A percentile compares a stretch with the other conserved stretches of the same genome.
Conservation (phyloP, 2,888 invertebrate genomes). For the Emmelina monodactyla region DNA sequence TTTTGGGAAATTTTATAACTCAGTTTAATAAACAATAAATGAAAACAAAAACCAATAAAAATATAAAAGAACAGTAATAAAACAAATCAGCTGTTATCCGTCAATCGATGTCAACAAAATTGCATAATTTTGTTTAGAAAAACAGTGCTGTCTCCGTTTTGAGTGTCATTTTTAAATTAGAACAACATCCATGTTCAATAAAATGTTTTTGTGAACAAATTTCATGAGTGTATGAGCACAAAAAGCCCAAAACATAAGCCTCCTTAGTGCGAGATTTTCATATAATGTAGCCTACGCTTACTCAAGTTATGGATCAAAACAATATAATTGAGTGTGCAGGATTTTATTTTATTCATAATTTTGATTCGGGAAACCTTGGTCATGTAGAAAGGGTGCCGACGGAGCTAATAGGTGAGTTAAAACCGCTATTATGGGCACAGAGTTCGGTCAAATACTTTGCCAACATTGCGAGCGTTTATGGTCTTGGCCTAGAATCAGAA, state of each 20-base stretch:
- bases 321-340: conserved; percentile 71
- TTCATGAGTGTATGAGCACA: conserved; percentile 37
- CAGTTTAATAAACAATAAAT: conserved; percentile 14
- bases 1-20: conserved; percentile 5
- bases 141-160: conserved; percentile 57
- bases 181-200: conserved; percentile 45
- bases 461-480: too few relatives aligned
- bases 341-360: conserved; percentile 84
- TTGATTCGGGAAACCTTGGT: conserved; percentile 90
- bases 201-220: conserved; percentile 42
- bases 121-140: conserved; percentile 67
- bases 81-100: conserved; percentile 67
- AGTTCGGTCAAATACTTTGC: too few relatives aligned
- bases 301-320: conserved; percentile 52
- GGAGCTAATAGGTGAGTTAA: conserved; percentile 63
- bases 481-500: conserved; percentile 2
- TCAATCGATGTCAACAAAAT: conserved; percentile 68
- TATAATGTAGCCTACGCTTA: conserved; percentile 53
- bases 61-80: conserved; percentile 54
- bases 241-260: conserved; percentile 31
- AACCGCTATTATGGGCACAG: too few relatives aligned
- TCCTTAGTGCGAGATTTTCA: conserved; percentile 33
- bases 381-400: conserved; percentile 77
- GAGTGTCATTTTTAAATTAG: conserved; percentile 51
- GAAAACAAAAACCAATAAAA: conserved; percentile 20